Evolutionary conservation across 2,113 vertebrate genomes (phyloP).

Genomic region (Rhea pennata): DNA sequence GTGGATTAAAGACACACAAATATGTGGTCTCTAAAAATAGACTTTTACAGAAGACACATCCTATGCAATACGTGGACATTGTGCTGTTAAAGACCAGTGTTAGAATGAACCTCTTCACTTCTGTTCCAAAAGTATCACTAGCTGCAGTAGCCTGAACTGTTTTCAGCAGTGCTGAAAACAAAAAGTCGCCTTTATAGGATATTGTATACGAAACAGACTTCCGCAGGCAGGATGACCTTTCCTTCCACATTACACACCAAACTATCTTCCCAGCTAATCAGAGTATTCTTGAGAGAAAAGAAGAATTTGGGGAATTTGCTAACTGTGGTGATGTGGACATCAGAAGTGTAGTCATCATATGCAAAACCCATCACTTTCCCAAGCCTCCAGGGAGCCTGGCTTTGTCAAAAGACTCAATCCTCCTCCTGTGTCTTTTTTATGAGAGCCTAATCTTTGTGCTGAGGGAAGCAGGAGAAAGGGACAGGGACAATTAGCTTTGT

Average conservation of each 20-base stretch:
- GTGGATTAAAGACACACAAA: slow-evolving; percentile 62
- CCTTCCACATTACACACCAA: slow-evolving; percentile 53
- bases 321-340: slow-evolving; percentile 2
- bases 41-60: slow-evolving; percentile 12
- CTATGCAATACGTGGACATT: neutral
- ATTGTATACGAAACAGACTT: slow-evolving; percentile 51
- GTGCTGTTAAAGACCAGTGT: neutral
- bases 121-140: neutral
- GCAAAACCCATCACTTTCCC: slow-evolving; percentile 45
- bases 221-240: slow-evolving; percentile 68
- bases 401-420: neutral
- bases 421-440: neutral
- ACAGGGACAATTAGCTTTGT: neutral
- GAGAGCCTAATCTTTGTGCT: neutral
- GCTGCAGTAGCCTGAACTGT: slow-evolving; percentile 43
- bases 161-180: neutral
- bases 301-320: slow-evolving; percentile 71
- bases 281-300: slow-evolving; percentile 68
- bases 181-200: slow-evolving; percentile 69
- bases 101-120: neutral
- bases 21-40: slow-evolving; percentile 49
- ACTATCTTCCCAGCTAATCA: slow-evolving; percentile 77
- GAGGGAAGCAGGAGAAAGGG: rapidly evolving
- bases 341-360: slow-evolving; percentile 1
- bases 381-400: neutral